These are phyloP conservation scores for Lapara coniferarum DNA, from an alignment of 2,888 invertebrate genomes.

Conservation along the genomic window DNA sequence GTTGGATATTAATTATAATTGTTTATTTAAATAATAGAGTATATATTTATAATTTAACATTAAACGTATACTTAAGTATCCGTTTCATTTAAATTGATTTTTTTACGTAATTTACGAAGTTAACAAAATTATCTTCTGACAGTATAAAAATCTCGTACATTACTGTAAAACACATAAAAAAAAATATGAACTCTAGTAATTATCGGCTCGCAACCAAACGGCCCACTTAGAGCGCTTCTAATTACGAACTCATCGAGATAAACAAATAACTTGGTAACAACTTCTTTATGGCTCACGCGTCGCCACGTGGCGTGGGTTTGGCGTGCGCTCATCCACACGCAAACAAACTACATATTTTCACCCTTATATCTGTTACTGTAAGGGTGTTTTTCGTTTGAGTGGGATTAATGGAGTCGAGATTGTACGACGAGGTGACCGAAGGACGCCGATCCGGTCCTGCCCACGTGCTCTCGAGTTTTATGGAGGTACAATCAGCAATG, in stretches of 20 bases:
- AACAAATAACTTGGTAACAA: slow-evolving; percentile 41
- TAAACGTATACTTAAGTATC: too few relatives aligned
- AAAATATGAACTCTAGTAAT: background rate
- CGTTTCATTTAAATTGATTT: too few relatives aligned
- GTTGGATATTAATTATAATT: too few relatives aligned
- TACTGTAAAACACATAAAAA: background rate
- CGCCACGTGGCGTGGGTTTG: slow-evolving; percentile 36
- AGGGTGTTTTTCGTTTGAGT: background rate
- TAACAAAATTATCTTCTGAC: background rate
- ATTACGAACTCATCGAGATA: slow-evolving; percentile 35
- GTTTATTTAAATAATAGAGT: too few relatives aligned
- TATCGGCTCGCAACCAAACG: slow-evolving; percentile 18
- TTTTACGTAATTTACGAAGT: too few relatives aligned
- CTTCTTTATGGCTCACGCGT: slow-evolving; percentile 33
- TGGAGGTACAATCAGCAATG: slow-evolving; percentile 42
- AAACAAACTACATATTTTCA: background rate
- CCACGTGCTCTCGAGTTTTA: slow-evolving; percentile 53
- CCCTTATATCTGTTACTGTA: background rate
- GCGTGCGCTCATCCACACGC: slow-evolving; percentile 32
- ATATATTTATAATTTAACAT: too few relatives aligned
- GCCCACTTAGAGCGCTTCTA: slow-evolving; percentile 19
- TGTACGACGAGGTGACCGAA: slow-evolving; percentile 36
- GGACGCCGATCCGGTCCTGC: slow-evolving; percentile 55
- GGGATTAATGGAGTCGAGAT: background rate
- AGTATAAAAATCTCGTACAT: background rate